Base-by-base conservation (phyloP, 2,797 vertebrate genomes). In the Oreochromis grahami region DNA sequence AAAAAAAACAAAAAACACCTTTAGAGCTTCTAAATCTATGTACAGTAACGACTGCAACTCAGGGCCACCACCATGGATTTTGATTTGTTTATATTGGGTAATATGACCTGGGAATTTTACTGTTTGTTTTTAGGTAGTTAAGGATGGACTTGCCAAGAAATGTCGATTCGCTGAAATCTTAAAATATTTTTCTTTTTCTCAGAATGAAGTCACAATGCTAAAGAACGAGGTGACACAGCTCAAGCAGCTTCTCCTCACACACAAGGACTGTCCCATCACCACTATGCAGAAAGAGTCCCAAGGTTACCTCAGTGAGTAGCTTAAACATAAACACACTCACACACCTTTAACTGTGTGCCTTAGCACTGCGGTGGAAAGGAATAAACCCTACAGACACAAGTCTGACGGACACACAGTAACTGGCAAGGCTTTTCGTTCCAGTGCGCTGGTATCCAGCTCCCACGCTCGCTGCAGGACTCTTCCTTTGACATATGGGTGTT, bases 241-340 rank as follows among this genome's bases (percentile, higher is more conserved):
- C 92, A 99, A 99, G 94, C 98, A 99, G 96, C 97, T 99, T 91
- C 97, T 99, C 95, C 96, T 99, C 95, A 99, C 99, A 87, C 99
- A 99, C 95, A 99, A 99, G 97, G 98, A 99, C 96, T 99, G 99
- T 95, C 99, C 98, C 77, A 99, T 99, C 96, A 99, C 98, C 94
- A 97, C 98, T 95, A 98, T 99, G 98, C 98, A 99, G 97, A 99
- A 99, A 96, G 98, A 99, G 88, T 97, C 98, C 24, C 99, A 99
- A 97, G 98, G 98, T 96, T 99, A 99, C 97, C 97, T 99, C 97
- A 99, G 99, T 99, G 97, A 99, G 99, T 98, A 96, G 88, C 90
- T 83, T 83, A 79, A 80, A 87, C 86, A 88, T 78, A 81, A 83
- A 72, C 68, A 90, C 86, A 77, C 81, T 85, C 79, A 79, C 70